Base-by-base conservation (phyloP, 2,888 invertebrate species). In the Arrhopalites spinosus region DNA sequence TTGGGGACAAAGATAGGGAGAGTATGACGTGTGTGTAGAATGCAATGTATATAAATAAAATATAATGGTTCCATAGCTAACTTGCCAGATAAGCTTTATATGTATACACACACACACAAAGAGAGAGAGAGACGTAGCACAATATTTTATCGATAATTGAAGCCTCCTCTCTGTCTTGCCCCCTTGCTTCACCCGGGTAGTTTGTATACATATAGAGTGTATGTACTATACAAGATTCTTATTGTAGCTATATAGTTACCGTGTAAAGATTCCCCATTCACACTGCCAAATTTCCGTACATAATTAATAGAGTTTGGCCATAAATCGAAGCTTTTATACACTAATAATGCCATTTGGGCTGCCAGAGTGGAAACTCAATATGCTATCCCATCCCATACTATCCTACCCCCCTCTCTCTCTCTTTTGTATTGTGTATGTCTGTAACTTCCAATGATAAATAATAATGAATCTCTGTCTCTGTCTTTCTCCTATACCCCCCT, bases 281-380 rank as follows among this genome's bases (percentile, higher is more conserved):
- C 69, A 53, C 69, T 64, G 66, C 73, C 73, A 73, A 73, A 73
- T 63, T 64, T 36, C 17, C 47, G 27, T 73, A 47, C 73, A 73
- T 73, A 63, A 73, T 73, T 73, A 73, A 73, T 73, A 73, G 73
- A 73, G 29, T 73, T 73, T 73, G 64, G 64, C 66, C 73, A 73
- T 73, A 73, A 73, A 73, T 73, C 73, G 45, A 73, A 73, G 73
- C 63, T 25, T 66, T 73, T 73, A 63, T 73, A 53, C 30, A 66
- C 11, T 73, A 73, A 73, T 73, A 73, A 73, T 64, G 61, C 64
- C 66, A 64, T 64, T 64, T 27, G 53, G 45, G 50, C 50, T 50
- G 11, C 23, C 27, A 43, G 45, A 63, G 64, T 63, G 64, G 47
- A 30, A 71, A 71, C 29, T 27, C 53, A n/a, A 27, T 53, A 23